These are phyloP conservation scores for Arothron firmamentum DNA, from an alignment of 2,113 vertebrate species.

Conservation along the genomic window DNA sequence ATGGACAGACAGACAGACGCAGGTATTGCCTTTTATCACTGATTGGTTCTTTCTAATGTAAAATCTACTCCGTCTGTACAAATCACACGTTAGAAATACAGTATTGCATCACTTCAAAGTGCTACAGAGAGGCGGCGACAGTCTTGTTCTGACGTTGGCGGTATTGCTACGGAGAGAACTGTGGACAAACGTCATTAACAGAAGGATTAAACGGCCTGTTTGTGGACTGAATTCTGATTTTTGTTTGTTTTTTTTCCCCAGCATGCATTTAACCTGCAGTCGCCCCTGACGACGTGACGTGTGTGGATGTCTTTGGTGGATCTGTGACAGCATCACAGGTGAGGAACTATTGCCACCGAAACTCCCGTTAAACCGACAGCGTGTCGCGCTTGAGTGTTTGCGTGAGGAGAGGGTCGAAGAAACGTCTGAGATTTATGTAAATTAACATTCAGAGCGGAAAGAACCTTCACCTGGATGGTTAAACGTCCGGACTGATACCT, in stretches of 20 bases:
- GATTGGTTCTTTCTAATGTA: constrained; percentile 41
- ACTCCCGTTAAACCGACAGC: no score
- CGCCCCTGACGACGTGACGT: neutral
- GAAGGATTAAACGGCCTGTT: constrained; percentile 7
- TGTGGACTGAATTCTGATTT: no score
- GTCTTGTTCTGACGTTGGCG: no score
- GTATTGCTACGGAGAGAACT: constrained; percentile 5
- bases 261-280: constrained; percentile 7
- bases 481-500: constrained; percentile 22
- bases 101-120: constrained; percentile 81
- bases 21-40: constrained; percentile 77
- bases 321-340: neutral
- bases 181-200: neutral
- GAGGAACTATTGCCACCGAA: neutral
- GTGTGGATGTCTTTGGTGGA: constrained; percentile 3
- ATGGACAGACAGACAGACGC: constrained; percentile 30
- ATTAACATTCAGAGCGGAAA: constrained; percentile 25
- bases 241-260: neutral
- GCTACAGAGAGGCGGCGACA: constrained; percentile 66
- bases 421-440: neutral
- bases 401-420: no score
- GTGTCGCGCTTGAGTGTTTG: no score
- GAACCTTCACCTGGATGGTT: no score
- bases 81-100: constrained; percentile 69
- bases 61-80: constrained; percentile 61